A percentile compares a stretch with the other conserved stretches of the same genome.
These are phyloP conservation scores for Cylas formicarius DNA, from an alignment of 1,140 invertebrate species.

Conservation along the genomic window DNA sequence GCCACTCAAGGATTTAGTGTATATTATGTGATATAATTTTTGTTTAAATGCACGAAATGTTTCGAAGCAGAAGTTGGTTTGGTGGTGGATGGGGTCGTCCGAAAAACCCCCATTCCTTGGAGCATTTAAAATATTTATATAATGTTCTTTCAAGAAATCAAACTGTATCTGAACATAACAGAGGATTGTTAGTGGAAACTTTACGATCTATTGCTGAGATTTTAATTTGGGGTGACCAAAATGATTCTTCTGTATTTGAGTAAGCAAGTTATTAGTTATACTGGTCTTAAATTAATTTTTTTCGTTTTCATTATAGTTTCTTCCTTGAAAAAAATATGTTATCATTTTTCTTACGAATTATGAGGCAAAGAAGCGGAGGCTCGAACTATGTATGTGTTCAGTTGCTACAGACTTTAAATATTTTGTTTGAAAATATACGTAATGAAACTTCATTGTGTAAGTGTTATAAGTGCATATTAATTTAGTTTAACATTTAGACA, in stretches of 20 bases:
- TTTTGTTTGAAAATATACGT: conserved; percentile 98
- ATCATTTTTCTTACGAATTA: conserved; percentile 93
- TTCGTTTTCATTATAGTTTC: conserved; percentile 88
- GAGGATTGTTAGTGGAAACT: conserved; percentile 92
- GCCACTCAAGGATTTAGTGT: no score
- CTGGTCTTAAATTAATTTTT: conserved; percentile 25
- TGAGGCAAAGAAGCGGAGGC: conserved; percentile 92
- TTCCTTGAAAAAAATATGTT: conserved; percentile 99
- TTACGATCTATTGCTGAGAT: conserved; percentile 97
- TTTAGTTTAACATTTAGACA: conserved; percentile 17
- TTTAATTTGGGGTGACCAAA: conserved; percentile 99
- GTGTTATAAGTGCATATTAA: conserved; percentile 41
- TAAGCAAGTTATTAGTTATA: conserved; percentile 54
- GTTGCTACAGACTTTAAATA: conserved; percentile 95
- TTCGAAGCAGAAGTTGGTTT: conserved; percentile 82
- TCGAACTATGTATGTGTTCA: conserved; percentile 95
- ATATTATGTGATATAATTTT: no score
- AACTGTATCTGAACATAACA: conserved; percentile 91
- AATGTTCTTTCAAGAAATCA: conserved; percentile 95
- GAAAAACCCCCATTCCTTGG: conserved; percentile 92
- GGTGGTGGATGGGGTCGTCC: conserved; percentile 81
- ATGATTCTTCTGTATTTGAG: conserved; percentile 99
- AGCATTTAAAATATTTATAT: conserved; percentile 95
- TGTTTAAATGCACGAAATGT: conserved; percentile 50
- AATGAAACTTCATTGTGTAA: conserved; percentile 98